Base-by-base conservation (phyloP, 2,113 vertebrate genomes). In the Istiophorus platypterus region DNA sequence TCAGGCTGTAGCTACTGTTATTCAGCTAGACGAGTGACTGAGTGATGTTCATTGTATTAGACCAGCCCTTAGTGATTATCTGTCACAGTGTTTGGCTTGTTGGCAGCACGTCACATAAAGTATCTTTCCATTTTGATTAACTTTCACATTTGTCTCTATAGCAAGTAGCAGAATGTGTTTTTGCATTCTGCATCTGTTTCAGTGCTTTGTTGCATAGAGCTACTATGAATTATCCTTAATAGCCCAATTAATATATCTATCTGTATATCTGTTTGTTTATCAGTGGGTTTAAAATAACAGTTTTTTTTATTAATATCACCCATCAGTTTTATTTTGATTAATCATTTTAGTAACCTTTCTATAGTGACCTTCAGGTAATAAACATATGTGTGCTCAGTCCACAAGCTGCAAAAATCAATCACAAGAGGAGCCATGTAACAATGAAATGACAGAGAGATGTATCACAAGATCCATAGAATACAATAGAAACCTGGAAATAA, bases 71-170 rank as follows among this genome's bases (percentile, higher is more conserved):
- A 4, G 75, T 75, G 62, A 88, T 88, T 80, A 61, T 85, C 81
- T 80, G 85, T 85, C 85, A 81, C 67, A 72, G 11, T 63, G 73
- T 85, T 78, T 74, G 64, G 37, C 22, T 26, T 67, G 63, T 73
- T 76, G 81, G 76, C 66, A 61, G 70, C 39, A 47, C 2, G 37
- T 84, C 74, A 72, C 59, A 49, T n/a, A 29, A 70, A 84, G 45
- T 56, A 45, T 78, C 69, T 56, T 72, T 82, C 72, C 41, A 49
- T 78, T 77, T 74, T 29, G 62, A 82, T 82, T 71, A 84, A 34
- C 78, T 84, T 78, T 76, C 80, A 73, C 47, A 66, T 81, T 76
- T 49, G 10, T 76, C n/a, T 87, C n/a, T 24, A 20, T 22, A 65
- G 67, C 51, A 26, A 80, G 24, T 51, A 31, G 20, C 37, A 45